These are phyloP conservation scores for Tethya wilhelma DNA, from an alignment of 37 sponge, comb jelly and placozoan species.

Conservation along the genomic window DNA sequence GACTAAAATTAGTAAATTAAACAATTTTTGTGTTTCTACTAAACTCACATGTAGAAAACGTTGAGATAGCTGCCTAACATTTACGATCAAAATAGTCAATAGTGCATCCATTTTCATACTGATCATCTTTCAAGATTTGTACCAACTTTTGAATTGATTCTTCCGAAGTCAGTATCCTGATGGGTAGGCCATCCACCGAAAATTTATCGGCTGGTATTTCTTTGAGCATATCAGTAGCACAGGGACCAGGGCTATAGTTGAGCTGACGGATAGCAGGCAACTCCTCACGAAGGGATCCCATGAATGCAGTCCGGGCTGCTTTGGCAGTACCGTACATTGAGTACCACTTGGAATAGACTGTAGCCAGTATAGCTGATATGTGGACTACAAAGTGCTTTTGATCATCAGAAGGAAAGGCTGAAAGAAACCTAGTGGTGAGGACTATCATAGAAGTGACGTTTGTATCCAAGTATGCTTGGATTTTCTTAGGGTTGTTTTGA, in stretches of 20 bases:
- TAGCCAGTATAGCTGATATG: constrained; percentile 54
- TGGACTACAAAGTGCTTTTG: constrained; percentile 51
- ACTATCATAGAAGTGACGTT: constrained; percentile 77
- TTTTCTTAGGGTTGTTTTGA: constrained; percentile 14
- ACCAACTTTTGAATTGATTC: constrained; percentile 52
- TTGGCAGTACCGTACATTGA: constrained; percentile 66
- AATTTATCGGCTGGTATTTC: too few relatives aligned
- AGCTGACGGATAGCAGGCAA: constrained; percentile 70
- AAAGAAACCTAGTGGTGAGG: constrained; percentile 71
- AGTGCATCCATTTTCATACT: constrained; percentile 47
- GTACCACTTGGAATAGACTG: constrained; percentile 28
- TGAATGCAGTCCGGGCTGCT: constrained; percentile 72
- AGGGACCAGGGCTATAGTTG: constrained; percentile 80
- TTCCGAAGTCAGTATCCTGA: constrained; percentile 10
- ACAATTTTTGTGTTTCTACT: too few relatives aligned
- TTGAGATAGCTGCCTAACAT: too few relatives aligned
- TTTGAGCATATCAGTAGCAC: constrained; percentile 73
- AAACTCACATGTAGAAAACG: too few relatives aligned
- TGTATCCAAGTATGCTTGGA: constrained; percentile 61
- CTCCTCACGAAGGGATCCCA: constrained; percentile 73
- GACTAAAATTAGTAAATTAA: too few relatives aligned
- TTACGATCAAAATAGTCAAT: constrained; percentile 76
- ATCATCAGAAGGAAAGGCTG: constrained; percentile 9
- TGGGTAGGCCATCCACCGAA: too few relatives aligned
- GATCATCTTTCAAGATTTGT: constrained; percentile 37